Base-by-base conservation (phyloP, 2,797 vertebrate genomes). In the Rhinichthys osculus region DNA sequence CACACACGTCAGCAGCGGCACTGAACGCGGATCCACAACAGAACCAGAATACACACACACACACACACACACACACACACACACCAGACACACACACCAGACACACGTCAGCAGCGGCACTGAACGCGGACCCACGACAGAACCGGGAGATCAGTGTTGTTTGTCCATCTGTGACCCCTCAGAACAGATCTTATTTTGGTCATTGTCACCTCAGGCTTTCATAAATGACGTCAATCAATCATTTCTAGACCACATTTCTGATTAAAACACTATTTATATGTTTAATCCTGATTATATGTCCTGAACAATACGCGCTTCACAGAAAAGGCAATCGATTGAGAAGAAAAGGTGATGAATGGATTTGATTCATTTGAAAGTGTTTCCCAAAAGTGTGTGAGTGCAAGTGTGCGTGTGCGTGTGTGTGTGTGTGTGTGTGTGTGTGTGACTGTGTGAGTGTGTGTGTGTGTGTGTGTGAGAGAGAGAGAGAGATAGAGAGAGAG, bases 281-380 rank as follows among this genome's bases (percentile, higher is more conserved):
- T 30, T 23, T 81, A 77, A 82, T 86, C 79, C 85, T 3, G 42
- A 86, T 82, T 76, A 33, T n/a, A 16, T 52, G 35, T 21, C 17
- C 64, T 70, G 62, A 86, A 78, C 21, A 70, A 76, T 59, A 42
- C 1, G 1, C n/a, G 1, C 27, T 16, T 78, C 33, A 33, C 59
- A 33, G 10, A 40, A 17, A n/a, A 14, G 5, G 11, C 11, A 30
- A n/a, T 17, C 30, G 42, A 73, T 42, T 30, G 42, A 27, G 33
- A 7, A n/a, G 13, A 27, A 54, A 21, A n/a, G n/a, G 9, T 16
- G 4, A 50, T n/a, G 59, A 30, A 35, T 38, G 38, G 33, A 40
- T 17, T 72, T n/a, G 74, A 62, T 76, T 54, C 0, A 7, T 50
- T 33, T 33, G 4, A 30, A 50, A 73, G 30, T 62, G n/a, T 14